Evolutionary conservation across 2,113 vertebrate species (phyloP), one percentile per base, ranked within the genome.

Genomic region (Gadus macrocephalus): DNA sequence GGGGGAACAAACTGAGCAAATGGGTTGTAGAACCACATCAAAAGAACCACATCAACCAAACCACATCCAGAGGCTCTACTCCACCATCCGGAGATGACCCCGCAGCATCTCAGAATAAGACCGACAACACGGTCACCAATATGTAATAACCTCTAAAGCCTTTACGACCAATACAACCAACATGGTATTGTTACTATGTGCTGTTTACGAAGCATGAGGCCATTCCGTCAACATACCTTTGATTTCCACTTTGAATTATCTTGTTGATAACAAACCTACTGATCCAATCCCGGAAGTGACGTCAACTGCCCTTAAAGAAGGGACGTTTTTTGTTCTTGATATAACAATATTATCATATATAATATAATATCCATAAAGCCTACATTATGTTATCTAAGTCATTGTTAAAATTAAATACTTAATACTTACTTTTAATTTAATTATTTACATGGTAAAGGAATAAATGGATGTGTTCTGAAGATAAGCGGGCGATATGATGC

Each of bases 231-330:
- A 82, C 85, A 17, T 74, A 89, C 88, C 88, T 83, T 75, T 53
- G 68, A 68, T 19, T 63, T 58, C 53, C 15, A 86, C 70, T 75
- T 74, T 73, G 27, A 64, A 68, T 77, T 72, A 79, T 74, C 67
- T 83, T 80, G 80, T 84, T 84, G 72, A 88, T 84, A 84, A 87
- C 79, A 86, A 84, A 80, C 73, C 83, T 83, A 82, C 84, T 86
- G 62, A 67, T 63, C 74, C 56, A 56, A 76, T 79, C 66, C 79
- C 67, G 86, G 85, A 88, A 84, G 82, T 89, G 88, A 87, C 85
- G 85, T 83, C 4, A 3, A 1, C 5, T 17, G 12, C 1, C 35
- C 9, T 14, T 64, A 14, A 67, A 75, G 64, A 31, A 58, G 5
- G 14, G 5, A 58, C 14, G 27, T 63, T 63, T 63, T 15, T 3